Conservation (phyloP, 2,888 invertebrate species). For the Vandiemenella viatica region DNA sequence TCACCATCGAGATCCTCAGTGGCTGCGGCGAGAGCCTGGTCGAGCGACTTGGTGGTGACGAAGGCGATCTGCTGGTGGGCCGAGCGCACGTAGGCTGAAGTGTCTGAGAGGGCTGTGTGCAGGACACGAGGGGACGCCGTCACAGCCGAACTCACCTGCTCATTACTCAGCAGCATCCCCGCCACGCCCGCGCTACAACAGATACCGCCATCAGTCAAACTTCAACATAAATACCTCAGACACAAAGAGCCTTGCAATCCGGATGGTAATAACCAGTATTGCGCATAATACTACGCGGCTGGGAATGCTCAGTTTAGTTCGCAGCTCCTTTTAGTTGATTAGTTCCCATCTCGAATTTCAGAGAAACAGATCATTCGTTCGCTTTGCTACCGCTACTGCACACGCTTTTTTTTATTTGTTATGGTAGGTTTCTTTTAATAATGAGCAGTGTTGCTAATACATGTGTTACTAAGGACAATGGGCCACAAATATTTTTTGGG, state of each 20-base stretch:
- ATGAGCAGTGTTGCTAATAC: no score
- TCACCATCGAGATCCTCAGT: constrained; percentile 48
- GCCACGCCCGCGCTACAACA: constrained; percentile 38
- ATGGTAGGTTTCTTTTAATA: no score
- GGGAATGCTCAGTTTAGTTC: neutral
- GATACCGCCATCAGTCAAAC: no score
- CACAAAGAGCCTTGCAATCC: neutral
- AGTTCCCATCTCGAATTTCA: no score
- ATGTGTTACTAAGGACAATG: no score
- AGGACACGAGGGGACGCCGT: constrained; percentile 37
- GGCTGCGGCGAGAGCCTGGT: constrained; percentile 43
- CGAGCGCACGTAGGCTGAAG: constrained; percentile 43
- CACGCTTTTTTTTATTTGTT: no score
- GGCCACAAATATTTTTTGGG: no score
- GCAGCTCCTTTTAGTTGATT: neutral
- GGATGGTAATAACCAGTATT: constrained; percentile 17
- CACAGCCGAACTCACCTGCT: constrained; percentile 40
- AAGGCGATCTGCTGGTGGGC: constrained; percentile 46
- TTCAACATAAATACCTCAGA: neutral
- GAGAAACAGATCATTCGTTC: no score
- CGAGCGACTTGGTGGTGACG: constrained; percentile 39
- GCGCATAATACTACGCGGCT: neutral
- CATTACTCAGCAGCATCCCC: constrained; percentile 46
- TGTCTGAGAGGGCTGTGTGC: constrained; percentile 41
- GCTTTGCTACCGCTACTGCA: no score